Conservation (phyloP, 2,888 invertebrate genomes). For the Eupelmus urozonus region DNA sequence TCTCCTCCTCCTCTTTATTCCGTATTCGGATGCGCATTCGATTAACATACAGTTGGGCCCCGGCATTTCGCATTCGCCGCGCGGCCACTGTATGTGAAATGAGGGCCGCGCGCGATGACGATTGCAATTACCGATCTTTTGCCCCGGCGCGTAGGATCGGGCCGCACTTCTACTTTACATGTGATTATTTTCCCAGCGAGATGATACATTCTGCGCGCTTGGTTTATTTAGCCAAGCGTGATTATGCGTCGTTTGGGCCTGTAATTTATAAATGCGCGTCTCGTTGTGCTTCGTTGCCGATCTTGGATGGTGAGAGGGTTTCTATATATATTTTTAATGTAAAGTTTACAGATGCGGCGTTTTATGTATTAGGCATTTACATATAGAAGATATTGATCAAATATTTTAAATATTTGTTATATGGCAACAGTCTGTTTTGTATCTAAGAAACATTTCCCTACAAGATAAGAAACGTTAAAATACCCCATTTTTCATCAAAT, state of each 20-base stretch:
- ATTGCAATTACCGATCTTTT: constrained; percentile 45
- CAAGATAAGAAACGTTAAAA: not conserved
- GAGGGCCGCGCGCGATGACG: constrained; percentile 34
- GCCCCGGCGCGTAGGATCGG: not conserved
- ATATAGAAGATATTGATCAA: too few relatives aligned
- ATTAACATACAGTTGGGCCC: constrained; percentile 72
- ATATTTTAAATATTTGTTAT: too few relatives aligned
- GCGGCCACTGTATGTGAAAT: constrained; percentile 33
- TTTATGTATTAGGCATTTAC: too few relatives aligned
- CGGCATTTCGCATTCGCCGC: not conserved
- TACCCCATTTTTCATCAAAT: not conserved
- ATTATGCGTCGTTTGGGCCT: not conserved
- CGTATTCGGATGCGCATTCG: constrained; percentile 74
- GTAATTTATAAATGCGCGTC: not conserved
- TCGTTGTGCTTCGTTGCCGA: not conserved
- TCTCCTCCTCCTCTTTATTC: constrained; percentile 66
- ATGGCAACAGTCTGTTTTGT: too few relatives aligned
- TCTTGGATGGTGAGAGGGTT: too few relatives aligned
- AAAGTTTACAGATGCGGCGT: too few relatives aligned
- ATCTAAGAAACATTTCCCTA: too few relatives aligned
- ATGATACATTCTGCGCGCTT: too few relatives aligned
- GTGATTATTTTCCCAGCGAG: constrained; percentile 10
- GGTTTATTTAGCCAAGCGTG: not conserved
- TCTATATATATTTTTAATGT: too few relatives aligned
- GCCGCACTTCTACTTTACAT: constrained; percentile 24